Conservation (phyloP, 2,888 invertebrate genomes). For the Saturnia pavonia region DNA sequence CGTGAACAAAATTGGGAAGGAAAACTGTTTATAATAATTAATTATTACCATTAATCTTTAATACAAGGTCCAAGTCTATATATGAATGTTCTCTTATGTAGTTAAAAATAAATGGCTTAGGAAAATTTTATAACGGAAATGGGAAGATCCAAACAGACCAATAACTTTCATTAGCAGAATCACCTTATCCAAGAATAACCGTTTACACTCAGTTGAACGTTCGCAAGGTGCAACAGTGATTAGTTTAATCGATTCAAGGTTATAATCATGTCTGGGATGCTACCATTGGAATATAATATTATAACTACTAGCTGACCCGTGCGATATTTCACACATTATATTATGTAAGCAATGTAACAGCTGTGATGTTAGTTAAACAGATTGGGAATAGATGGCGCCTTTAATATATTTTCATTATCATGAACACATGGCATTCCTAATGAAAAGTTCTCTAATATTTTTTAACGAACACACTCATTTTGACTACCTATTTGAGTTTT, state of each 20-base stretch:
- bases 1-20: neutral
- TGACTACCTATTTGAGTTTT: too few species aligned
- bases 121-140: constrained; percentile 8
- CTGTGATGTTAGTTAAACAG: too few species aligned
- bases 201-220: constrained; percentile 2
- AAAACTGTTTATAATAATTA: too few species aligned
- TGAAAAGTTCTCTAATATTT: too few species aligned
- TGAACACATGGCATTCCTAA: too few species aligned
- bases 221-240: constrained; percentile 14
- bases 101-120: neutral
- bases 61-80: neutral
- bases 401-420: too few species aligned
- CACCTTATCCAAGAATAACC: constrained; percentile 8
- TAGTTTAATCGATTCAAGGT: neutral
- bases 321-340: too few species aligned
- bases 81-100: neutral
- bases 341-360: too few species aligned
- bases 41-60: neutral
- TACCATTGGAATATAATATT: neutral
- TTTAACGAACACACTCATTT: too few species aligned
- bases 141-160: constrained; percentile 9
- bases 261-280: neutral
- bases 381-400: too few species aligned
- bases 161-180: constrained; percentile 12
- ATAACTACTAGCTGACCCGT: too few species aligned